Conservation (phyloP, 2,113 vertebrate species). For the Dipodomys spectabilis region DNA sequence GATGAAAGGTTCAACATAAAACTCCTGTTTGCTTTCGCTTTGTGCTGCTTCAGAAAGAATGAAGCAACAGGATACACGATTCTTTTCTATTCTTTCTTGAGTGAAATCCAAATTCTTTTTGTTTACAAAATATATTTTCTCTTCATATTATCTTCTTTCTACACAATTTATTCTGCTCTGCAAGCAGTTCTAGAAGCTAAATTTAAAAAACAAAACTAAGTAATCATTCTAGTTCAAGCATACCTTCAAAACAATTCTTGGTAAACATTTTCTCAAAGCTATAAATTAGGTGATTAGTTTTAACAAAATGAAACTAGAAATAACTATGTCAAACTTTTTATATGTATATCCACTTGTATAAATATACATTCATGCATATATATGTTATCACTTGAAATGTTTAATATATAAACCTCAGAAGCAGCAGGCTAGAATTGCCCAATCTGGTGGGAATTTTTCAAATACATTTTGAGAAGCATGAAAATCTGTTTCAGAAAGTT, state of each 20-base stretch:
- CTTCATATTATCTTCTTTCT: constrained; percentile 22
- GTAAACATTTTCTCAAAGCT: constrained; percentile 21
- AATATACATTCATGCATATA: neutral
- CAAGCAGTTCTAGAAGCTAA: constrained; percentile 34
- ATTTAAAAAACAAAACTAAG: constrained; percentile 31
- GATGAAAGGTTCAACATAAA: constrained; percentile 11
- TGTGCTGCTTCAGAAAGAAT: constrained; percentile 11
- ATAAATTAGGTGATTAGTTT: constrained; percentile 41
- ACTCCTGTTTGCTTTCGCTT: constrained; percentile 31
- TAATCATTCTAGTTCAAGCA: constrained; percentile 29
- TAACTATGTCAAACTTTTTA: neutral
- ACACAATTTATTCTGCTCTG: neutral
- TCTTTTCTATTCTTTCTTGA: constrained; percentile 44
- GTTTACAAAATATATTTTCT: constrained; percentile 16
- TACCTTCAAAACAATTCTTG: constrained; percentile 5
- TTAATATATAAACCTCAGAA: neutral
- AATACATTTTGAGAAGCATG: constrained; percentile 29
- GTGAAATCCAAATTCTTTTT: constrained; percentile 40
- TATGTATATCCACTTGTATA: too few relatives aligned
- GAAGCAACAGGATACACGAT: neutral
- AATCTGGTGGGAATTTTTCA: constrained; percentile 36
- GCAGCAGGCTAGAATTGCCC: neutral
- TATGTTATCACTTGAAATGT: neutral
- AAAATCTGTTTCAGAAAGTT: constrained; percentile 61
- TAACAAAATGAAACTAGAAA: constrained; percentile 41